Base-by-base conservation (phyloP, 2,113 vertebrate genomes). In the Engraulis encrasicolus region DNA sequence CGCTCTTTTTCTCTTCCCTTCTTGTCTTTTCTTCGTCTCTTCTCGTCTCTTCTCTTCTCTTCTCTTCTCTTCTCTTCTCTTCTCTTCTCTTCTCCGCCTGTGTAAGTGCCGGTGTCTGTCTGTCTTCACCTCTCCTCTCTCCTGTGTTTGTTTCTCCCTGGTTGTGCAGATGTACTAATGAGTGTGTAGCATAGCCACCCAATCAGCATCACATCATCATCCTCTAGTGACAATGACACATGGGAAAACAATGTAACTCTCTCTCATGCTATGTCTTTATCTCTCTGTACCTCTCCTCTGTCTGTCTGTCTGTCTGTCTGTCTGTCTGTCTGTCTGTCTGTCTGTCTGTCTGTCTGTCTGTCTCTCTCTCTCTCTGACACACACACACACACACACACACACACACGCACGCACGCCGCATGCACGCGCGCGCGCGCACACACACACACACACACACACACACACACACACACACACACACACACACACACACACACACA, bases 201-300 rank as follows among this genome's bases (percentile, higher is more conserved):
- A 87, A 87, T 87, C 82, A 81, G 83, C 19, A 12, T 78, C 31
- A 23, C 36, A 40, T 20, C 80, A n/a, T 61, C 40, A 23, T 36
- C 50, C 34, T 23, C 45, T 50, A 74, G 61, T 20, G 15, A 23
- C 11, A 71, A 52, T 49, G 48, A 83, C 82, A 50, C 49, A 5
- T 80, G 61, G 82, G 83, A 82, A 71, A 79, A 50, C 71, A 20
- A 23, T 80, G 78, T 34, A 83, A 84, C 66, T 45, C 9, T 27
- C 58, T 66, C 58, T 66, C 58, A n/a, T n/a, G n/a, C n/a, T n/a
- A n/a, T n/a, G n/a, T n/a, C n/a, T n/a, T 66, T 23, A 45, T 27
- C 52, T 19, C 52, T 54, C 52, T 19, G 36, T 71, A n/a, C n/a
- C 36, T 80, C 78, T 58, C 87, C 66, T 19, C 40, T 45, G 4